These are phyloP conservation scores for Luscinia luscinia DNA, from an alignment of 2,797 vertebrate species.

Conservation along the genomic window DNA sequence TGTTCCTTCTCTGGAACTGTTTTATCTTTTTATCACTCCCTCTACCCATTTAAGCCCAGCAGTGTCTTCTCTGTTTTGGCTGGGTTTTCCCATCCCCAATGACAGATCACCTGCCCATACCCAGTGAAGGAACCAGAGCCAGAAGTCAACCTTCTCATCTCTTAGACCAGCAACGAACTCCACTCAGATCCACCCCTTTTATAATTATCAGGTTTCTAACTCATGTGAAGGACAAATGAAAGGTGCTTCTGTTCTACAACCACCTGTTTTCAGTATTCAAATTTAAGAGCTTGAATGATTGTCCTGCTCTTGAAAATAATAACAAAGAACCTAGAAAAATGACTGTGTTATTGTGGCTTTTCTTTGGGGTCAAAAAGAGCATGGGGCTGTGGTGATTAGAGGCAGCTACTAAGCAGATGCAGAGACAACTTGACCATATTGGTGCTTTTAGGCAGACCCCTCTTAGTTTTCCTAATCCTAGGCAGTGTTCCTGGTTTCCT, in stretches of 20 bases:
- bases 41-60: not conserved
- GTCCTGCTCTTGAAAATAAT: constrained; percentile 50
- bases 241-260: constrained; percentile 65
- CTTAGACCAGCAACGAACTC: constrained; percentile 68
- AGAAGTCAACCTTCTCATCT: constrained; percentile 40
- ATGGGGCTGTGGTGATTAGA: not conserved
- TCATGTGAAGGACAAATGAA: constrained; percentile 56
- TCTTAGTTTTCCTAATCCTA: not conserved
- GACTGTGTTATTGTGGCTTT: constrained; percentile 29
- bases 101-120: not conserved
- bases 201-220: constrained; percentile 64
- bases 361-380: constrained; percentile 23
- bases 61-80: constrained; percentile 6
- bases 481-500: not conserved
- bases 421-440: not conserved
- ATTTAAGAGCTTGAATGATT: constrained; percentile 35
- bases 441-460: constrained; percentile 19
- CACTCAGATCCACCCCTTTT: constrained; percentile 41
- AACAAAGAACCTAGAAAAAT: constrained; percentile 52
- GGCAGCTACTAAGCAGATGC: constrained; percentile 29
- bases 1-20: constrained; percentile 53
- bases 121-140: constrained; percentile 42
- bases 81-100: not conserved
- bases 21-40: constrained; percentile 63
- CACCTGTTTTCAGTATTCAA: constrained; percentile 47